Conservation (phyloP, 1,140 invertebrate species). For the Hypsibius dujardini region DNA sequence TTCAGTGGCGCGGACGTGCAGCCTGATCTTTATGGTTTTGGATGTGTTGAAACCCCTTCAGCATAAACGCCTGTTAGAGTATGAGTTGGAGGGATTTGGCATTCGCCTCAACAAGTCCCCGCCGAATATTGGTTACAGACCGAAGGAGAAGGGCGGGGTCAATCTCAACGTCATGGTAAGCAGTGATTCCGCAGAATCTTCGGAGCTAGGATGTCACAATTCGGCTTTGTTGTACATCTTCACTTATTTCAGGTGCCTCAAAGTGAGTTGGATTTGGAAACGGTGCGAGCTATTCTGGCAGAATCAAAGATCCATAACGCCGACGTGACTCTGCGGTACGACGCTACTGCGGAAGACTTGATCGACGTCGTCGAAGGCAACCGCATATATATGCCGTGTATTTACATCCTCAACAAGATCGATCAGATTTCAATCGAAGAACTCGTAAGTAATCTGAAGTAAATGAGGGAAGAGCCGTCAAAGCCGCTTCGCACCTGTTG, state of each 20-base stretch:
- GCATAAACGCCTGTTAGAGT: conserved; percentile 87
- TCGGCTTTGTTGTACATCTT: neutral
- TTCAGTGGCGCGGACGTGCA: conserved; percentile 82
- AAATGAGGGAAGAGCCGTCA: conserved; percentile 15
- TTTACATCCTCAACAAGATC: conserved; percentile 97
- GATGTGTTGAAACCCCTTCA: conserved; percentile 92
- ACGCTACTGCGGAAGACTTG: conserved; percentile 89
- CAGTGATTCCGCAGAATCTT: neutral
- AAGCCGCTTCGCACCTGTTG: neutral
- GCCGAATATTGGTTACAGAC: conserved; percentile 85
- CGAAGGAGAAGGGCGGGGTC: conserved; percentile 92
- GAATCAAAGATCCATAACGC: conserved; percentile 99
- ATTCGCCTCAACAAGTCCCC: conserved; percentile 87
- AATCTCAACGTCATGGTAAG: conserved; percentile 70
- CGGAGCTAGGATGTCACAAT: neutral
- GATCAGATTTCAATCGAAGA: conserved; percentile 46
- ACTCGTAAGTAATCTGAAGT: conserved; percentile 25
- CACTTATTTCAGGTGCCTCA: conserved; percentile 50
- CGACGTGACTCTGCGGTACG: conserved; percentile 78
- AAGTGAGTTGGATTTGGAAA: conserved; percentile 81
- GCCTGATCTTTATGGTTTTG: conserved; percentile 90
- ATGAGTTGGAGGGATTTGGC: conserved; percentile 97
- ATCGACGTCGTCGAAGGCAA: conserved; percentile 99
- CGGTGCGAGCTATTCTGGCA: conserved; percentile 82
- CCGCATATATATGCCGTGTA: conserved; percentile 89